Evolutionary conservation across 2,113 vertebrate species (phyloP).

Genomic region (Strix aluco): DNA sequence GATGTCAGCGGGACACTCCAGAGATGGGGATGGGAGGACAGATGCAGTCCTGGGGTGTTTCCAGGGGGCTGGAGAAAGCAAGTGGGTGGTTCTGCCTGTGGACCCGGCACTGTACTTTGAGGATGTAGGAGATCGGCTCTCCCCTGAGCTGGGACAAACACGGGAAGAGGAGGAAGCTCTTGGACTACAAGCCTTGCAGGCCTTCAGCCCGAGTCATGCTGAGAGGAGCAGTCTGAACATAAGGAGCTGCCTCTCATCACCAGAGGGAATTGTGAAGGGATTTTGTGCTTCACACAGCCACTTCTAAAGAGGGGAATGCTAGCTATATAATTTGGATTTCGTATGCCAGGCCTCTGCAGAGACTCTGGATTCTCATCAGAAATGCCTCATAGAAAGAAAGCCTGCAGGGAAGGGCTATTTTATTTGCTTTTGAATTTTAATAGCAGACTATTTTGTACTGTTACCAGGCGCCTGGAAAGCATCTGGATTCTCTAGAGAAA

Average conservation of each 20-base stretch:
- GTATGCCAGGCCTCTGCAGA: slow-evolving; percentile 24
- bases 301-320: slow-evolving; percentile 6
- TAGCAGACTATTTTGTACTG: slow-evolving; percentile 21
- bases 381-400: slow-evolving; percentile 43
- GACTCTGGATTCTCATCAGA: slow-evolving; percentile 49
- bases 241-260: not conserved
- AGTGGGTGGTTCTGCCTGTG: not conserved
- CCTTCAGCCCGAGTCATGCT: slow-evolving; percentile 1
- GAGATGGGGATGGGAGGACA: not conserved
- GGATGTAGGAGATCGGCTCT: not conserved
- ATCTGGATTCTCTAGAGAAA: slow-evolving; percentile 20
- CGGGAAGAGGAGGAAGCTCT: not conserved
- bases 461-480: not conserved
- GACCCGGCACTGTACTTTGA: not conserved
- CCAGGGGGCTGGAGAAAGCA: not conserved
- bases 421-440: slow-evolving; percentile 54
- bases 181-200: not conserved
- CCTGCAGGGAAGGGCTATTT: slow-evolving; percentile 51
- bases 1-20: not conserved
- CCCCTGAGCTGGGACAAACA: not conserved
- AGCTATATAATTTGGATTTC: slow-evolving; percentile 46
- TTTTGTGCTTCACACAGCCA: slow-evolving; percentile 15
- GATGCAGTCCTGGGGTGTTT: not conserved
- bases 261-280: not conserved
- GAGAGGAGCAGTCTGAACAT: not conserved